Evolutionary conservation across 2,888 invertebrate species (phyloP).

Genomic region (Cryptus viduatorius): DNA sequence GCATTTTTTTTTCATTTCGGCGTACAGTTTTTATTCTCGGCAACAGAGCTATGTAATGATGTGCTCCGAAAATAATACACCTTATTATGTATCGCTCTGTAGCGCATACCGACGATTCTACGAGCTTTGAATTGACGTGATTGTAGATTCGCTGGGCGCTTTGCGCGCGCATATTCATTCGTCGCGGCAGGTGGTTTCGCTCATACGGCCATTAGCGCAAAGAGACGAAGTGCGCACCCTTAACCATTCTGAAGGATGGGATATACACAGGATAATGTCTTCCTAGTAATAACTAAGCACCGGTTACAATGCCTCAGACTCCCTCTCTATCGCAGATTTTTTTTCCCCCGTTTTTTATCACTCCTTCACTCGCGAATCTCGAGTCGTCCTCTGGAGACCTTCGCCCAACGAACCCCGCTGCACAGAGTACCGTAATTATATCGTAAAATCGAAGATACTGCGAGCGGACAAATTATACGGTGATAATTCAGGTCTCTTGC

Average conservation of each 20-base stretch:
- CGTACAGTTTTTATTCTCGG: not conserved
- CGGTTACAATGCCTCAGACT: slow-evolving; percentile 67
- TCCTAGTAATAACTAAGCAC: slow-evolving; percentile 76
- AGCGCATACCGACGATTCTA: slow-evolving; percentile 21
- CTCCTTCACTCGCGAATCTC: slow-evolving; percentile 18
- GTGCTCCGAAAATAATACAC: not conserved
- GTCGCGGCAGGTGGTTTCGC: slow-evolving; percentile 70
- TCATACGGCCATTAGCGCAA: slow-evolving; percentile 69
- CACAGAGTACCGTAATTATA: slow-evolving; percentile 72
- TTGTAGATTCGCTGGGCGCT: slow-evolving; percentile 50
- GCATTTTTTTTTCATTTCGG: not conserved
- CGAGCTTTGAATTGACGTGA: slow-evolving; percentile 39
- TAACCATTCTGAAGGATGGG: slow-evolving; percentile 50
- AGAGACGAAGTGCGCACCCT: slow-evolving; percentile 42
- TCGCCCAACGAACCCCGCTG: slow-evolving; percentile 35
- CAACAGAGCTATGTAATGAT: not conserved
- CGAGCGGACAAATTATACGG: slow-evolving; percentile 72
- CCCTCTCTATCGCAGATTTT: slow-evolving; percentile 33
- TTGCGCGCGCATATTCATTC: slow-evolving; percentile 62
- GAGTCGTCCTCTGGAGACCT: slow-evolving; percentile 38
- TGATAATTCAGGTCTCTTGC: slow-evolving; percentile 59
- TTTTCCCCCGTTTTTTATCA: slow-evolving; percentile 40
- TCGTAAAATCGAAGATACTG: slow-evolving; percentile 74
- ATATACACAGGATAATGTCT: slow-evolving; percentile 72
- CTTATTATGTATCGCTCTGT: slow-evolving; percentile 18